phyloP scores from a whole-genome alignment of 2,797 vertebrate genomes.

The Spondyliosoma cantharus region DNA sequence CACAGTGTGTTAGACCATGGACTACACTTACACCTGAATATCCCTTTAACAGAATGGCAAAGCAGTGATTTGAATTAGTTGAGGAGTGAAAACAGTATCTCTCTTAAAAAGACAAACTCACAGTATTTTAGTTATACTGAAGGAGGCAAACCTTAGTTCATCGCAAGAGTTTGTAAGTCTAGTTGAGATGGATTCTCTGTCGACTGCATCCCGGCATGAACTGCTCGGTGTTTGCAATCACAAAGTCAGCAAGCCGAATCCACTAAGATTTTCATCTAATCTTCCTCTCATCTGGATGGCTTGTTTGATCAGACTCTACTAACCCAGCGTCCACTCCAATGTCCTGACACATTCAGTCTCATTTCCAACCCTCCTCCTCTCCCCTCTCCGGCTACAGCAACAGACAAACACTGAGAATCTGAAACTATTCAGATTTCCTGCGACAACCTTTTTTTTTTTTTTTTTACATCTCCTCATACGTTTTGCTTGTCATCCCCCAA shows the following conservation, averaged over 20 bases:
- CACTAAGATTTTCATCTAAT: conserved; percentile 28
- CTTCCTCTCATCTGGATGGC: conserved; percentile 35
- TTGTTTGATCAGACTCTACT: conserved; percentile 43
- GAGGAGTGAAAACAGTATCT: not conserved
- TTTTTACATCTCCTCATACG: conserved; percentile 28
- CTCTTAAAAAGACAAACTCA: not conserved
- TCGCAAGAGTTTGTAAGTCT: not conserved
- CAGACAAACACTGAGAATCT: not conserved
- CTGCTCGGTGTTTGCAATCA: conserved; percentile 27
- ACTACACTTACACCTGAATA: no score
- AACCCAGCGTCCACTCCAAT: conserved; percentile 15
- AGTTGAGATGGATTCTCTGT: conserved; percentile 15
- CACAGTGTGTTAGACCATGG: no score
- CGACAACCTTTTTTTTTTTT: conserved; percentile 20
- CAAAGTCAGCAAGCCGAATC: conserved; percentile 33
- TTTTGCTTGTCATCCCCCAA: conserved; percentile 36
- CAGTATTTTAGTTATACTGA: not conserved
- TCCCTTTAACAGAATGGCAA: no score
- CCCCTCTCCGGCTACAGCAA: not conserved
- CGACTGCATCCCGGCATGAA: conserved; percentile 8
- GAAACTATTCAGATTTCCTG: conserved; percentile 30
- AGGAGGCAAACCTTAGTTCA: not conserved
- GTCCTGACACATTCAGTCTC: conserved; percentile 21
- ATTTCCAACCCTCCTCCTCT: conserved; percentile 5
- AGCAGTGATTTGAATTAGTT: not conserved